phyloP scores from a whole-genome alignment of 1,140 invertebrate species.

The Caerostris extrusa region DNA sequence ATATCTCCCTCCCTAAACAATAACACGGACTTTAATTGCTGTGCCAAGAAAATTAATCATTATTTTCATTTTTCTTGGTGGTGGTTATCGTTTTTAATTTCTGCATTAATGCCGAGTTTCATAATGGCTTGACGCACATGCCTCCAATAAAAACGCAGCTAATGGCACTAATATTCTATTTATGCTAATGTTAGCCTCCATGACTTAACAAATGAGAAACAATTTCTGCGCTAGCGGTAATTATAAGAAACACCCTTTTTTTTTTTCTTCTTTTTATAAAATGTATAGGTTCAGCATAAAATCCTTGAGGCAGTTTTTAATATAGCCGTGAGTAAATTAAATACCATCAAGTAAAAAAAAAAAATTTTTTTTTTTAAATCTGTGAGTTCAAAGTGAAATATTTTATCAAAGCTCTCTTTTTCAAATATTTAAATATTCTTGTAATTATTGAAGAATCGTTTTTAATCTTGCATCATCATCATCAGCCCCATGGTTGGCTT shows the following conservation, averaged over 20 bases:
- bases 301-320: neutral
- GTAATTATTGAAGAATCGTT: no score
- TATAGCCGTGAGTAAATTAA: neutral
- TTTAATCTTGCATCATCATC: no score
- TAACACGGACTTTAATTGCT: conserved; percentile 67
- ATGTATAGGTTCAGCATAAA: conserved; percentile 18
- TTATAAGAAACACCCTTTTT: conserved; percentile 47
- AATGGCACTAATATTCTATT: conserved; percentile 60
- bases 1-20: conserved; percentile 22
- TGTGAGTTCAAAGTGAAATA: no score
- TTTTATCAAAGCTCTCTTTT: no score
- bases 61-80: conserved; percentile 13
- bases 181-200: conserved; percentile 52
- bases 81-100: conserved; percentile 70
- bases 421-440: no score
- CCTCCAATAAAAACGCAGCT: conserved; percentile 20
- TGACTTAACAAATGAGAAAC: conserved; percentile 2
- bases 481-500: no score
- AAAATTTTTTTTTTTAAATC: neutral
- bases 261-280: neutral
- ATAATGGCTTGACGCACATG: conserved; percentile 52
- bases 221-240: neutral
- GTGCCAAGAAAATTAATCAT: conserved; percentile 45
- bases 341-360: neutral
- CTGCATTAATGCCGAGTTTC: conserved; percentile 36